Percentiles rank a stretch among this genome's conserved stretches.
These are phyloP conservation scores for Pammene fasciana DNA, from an alignment of 2,888 invertebrate species.

Conservation along the genomic window DNA sequence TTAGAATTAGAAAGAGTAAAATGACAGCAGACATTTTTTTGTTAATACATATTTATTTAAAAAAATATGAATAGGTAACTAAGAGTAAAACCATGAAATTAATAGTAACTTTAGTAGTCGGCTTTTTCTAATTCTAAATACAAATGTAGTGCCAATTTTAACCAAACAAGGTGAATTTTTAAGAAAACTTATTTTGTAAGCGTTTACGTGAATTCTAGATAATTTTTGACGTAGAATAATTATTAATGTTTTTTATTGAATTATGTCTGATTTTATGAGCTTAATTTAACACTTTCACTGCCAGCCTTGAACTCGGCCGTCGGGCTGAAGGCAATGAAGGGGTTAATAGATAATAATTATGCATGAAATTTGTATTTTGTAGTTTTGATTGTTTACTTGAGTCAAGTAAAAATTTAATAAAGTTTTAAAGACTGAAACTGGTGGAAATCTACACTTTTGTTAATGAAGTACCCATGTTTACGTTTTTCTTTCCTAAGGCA, in stretches of 20 bases:
- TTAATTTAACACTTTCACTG: conserved; percentile 22
- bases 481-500: no score
- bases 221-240: conserved; percentile 65
- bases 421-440: conserved; percentile 51
- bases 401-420: conserved; percentile 64
- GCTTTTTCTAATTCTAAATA: not conserved
- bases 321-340: conserved; percentile 34
- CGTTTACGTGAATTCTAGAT: conserved; percentile 60
- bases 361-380: conserved; percentile 63
- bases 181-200: conserved; percentile 62
- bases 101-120: not conserved
- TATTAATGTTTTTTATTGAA: conserved; percentile 62
- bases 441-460: conserved; percentile 11
- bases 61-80: no score
- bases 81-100: no score
- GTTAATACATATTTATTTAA: not conserved
- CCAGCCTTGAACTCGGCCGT: conserved; percentile 10
- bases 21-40: not conserved
- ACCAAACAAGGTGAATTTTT: conserved; percentile 45
- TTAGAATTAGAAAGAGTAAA: not conserved
- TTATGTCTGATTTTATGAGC: conserved; percentile 53
- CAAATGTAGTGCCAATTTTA: conserved; percentile 44
- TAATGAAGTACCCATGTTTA: not conserved
- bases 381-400: conserved; percentile 64
- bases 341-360: conserved; percentile 54